phyloP scores from a whole-genome alignment of 2,797 vertebrate genomes.

The Fistularia commersonii region DNA sequence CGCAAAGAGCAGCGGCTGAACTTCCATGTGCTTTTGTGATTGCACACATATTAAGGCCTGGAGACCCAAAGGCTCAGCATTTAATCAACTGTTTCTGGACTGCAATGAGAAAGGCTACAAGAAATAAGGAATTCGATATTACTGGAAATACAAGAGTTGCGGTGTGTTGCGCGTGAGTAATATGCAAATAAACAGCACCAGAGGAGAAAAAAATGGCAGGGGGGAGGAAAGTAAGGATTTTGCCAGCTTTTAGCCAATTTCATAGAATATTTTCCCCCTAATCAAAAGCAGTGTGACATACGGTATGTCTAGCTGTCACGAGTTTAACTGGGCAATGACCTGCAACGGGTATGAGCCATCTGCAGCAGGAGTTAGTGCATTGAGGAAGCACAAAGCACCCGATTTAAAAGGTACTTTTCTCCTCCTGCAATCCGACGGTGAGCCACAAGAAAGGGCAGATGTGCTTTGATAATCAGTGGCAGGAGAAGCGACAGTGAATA shows the following conservation, averaged over 20 bases:
- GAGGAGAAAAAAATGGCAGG: constrained; percentile 17
- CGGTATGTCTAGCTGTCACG: background rate
- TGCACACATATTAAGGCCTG: background rate
- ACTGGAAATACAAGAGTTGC: background rate
- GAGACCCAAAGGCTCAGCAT: background rate
- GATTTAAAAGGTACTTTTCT: too few relatives aligned
- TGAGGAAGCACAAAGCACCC: background rate
- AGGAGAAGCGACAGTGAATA: too few relatives aligned
- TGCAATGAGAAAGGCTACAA: background rate
- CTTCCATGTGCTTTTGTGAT: background rate
- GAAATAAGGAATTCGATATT: constrained; percentile 10
- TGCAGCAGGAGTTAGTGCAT: constrained; percentile 11
- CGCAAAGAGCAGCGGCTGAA: too few relatives aligned
- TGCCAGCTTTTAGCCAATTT: constrained; percentile 8
- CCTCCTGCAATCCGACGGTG: too few relatives aligned
- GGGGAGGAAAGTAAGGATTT: constrained; percentile 19
- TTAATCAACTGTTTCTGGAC: constrained; percentile 1
- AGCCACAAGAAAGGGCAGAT: too few relatives aligned
- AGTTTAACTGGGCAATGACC: constrained; percentile 20
- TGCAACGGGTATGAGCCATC: constrained; percentile 18
- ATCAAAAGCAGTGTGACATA: constrained; percentile 30
- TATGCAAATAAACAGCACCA: constrained; percentile 17
- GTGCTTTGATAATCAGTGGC: too few relatives aligned
- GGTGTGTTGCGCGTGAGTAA: background rate
- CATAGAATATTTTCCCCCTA: constrained; percentile 22